These are phyloP conservation scores for Nesometra sesokonis DNA, from an alignment of 35 echinoderm and acorn worm species.

Conservation along the genomic window DNA sequence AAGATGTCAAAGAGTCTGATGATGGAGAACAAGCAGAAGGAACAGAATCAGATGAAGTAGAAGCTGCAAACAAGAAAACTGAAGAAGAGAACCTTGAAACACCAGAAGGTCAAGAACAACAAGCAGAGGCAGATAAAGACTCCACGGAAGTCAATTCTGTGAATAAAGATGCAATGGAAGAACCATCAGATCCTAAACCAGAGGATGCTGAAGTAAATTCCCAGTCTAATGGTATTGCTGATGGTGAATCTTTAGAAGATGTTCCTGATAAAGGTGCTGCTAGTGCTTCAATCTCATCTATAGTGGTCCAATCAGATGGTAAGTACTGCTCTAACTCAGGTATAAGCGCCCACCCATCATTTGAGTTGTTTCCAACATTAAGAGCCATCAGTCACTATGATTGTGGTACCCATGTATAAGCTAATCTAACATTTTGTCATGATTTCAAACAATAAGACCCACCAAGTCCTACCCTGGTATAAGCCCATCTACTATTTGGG, in stretches of 20 bases:
- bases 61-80: neutral
- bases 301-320: neutral
- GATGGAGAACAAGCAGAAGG: neutral
- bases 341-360: no score
- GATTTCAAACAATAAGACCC: no score
- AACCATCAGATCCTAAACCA: neutral
- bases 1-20: no score
- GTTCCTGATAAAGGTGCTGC: neutral
- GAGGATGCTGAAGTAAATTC: constrained; percentile 20
- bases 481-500: no score
- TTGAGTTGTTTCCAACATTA: no score
- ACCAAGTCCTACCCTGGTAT: no score
- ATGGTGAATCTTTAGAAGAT: neutral
- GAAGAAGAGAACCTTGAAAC: neutral
- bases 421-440: no score
- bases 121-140: neutral
- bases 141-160: neutral
- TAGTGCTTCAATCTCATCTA: neutral
- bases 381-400: no score
- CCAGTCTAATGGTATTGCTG: neutral
- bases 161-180: neutral
- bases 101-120: neutral
- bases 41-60: neutral
- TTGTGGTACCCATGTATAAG: no score
- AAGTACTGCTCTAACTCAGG: neutral